Evolutionary conservation across 2,113 vertebrate species (phyloP).

Genomic region (Aspiorhynchus laticeps): DNA sequence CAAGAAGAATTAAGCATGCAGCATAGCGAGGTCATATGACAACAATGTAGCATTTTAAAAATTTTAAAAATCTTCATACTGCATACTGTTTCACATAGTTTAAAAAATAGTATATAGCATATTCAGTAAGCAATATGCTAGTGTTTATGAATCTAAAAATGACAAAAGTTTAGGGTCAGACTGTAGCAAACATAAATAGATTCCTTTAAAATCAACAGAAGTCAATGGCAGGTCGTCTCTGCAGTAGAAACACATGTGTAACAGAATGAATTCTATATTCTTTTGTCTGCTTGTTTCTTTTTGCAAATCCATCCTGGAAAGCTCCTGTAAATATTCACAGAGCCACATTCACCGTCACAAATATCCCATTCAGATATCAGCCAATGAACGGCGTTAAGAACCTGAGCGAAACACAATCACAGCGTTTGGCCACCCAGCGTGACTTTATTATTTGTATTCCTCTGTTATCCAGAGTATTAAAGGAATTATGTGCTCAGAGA

Average conservation of each 20-base stretch:
- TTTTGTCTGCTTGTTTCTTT: background rate
- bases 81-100: too few relatives aligned
- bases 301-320: background rate
- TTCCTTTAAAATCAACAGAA: background rate
- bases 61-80: background rate
- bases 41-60: background rate
- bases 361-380: background rate
- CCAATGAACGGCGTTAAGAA: background rate
- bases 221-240: background rate
- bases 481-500: too few relatives aligned
- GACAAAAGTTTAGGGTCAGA: background rate
- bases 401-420: background rate
- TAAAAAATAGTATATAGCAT: too few relatives aligned
- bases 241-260: background rate
- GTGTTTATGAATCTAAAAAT: too few relatives aligned
- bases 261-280: background rate
- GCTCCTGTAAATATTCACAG: background rate
- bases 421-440: constrained; percentile 42
- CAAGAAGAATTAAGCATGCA: background rate
- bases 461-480: background rate
- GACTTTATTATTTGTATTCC: constrained; percentile 7
- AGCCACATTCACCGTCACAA: background rate
- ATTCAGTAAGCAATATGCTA: too few relatives aligned
- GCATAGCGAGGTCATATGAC: background rate
- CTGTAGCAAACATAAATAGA: background rate